These are phyloP conservation scores for Beaufortia kweichowensis DNA, from an alignment of 2,113 vertebrate genomes.

Conservation along the genomic window DNA sequence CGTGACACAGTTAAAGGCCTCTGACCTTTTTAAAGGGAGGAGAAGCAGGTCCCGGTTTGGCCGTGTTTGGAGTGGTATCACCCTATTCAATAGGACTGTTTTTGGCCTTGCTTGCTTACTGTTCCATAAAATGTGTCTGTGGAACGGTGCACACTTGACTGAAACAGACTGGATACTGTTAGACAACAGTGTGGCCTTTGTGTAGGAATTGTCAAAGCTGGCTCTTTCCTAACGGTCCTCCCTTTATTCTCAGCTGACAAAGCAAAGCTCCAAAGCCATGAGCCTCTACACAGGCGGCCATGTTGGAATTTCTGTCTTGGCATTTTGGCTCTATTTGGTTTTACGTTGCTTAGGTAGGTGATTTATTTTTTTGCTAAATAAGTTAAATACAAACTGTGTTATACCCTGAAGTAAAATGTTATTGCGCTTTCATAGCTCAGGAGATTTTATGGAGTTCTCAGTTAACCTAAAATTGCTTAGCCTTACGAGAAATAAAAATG, in stretches of 20 bases:
- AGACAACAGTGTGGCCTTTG: conserved; percentile 84
- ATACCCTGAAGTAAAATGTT: no score
- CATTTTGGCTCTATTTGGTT: conserved; percentile 12
- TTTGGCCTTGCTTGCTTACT: conserved; percentile 84
- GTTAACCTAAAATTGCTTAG: no score
- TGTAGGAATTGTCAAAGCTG: conserved; percentile 74
- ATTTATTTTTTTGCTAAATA: no score
- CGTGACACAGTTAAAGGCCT: conserved; percentile 71
- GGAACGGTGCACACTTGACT: conserved; percentile 74
- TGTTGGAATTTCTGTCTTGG: conserved; percentile 35
- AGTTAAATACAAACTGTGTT: no score
- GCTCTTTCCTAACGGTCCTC: conserved; percentile 70
- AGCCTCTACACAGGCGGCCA: conserved; percentile 49
- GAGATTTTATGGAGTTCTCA: no score
- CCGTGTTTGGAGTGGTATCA: conserved; percentile 73
- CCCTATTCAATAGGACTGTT: conserved; percentile 77
- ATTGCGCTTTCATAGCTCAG: no score
- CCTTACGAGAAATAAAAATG: no score
- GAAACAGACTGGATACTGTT: conserved; percentile 82
- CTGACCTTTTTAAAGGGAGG: conserved; percentile 63
- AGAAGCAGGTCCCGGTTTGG: conserved; percentile 63
- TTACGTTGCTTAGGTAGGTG: conserved; percentile 7
- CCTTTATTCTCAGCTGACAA: conserved; percentile 70
- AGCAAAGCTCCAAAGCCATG: conserved; percentile 66
- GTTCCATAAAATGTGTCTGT: conserved; percentile 83